phyloP scores from a whole-genome alignment of 2,797 vertebrate genomes.

The Micromesistius poutassou region DNA sequence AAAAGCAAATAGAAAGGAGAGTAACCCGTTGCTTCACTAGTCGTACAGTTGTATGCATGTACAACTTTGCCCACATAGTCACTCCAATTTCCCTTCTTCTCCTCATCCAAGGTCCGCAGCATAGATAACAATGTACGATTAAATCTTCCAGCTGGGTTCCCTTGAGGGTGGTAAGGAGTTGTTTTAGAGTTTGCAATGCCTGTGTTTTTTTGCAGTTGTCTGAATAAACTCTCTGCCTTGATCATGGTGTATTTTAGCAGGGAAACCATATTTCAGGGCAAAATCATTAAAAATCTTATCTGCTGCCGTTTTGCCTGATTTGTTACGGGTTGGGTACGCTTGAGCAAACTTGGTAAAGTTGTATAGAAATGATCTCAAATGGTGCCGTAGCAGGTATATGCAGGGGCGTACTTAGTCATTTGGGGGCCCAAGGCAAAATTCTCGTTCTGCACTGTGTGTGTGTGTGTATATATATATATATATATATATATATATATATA shows the following conservation, averaged over 20 bases:
- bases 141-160: constrained; percentile 28
- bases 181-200: constrained; percentile 14
- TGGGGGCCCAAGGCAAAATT: too few relatives aligned
- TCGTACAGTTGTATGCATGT: constrained; percentile 40
- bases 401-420: too few relatives aligned
- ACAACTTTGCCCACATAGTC: constrained; percentile 40
- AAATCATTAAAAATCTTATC: constrained; percentile 26
- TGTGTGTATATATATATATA: too few relatives aligned
- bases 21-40: constrained; percentile 31
- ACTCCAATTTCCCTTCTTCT: constrained; percentile 33
- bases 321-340: constrained; percentile 20
- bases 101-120: constrained; percentile 20
- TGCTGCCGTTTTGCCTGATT: constrained; percentile 26
- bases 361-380: constrained; percentile 35
- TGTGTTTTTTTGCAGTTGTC: constrained; percentile 26
- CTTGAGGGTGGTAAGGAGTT: constrained; percentile 25
- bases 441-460: too few relatives aligned
- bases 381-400: constrained; percentile 20
- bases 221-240: constrained; percentile 18
- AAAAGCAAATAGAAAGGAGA: constrained; percentile 32
- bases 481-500: too few relatives aligned
- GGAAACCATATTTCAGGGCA: constrained; percentile 24
- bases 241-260: constrained; percentile 6
- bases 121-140: constrained; percentile 21
- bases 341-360: constrained; percentile 27